Evolutionary conservation across 2,797 vertebrate genomes (phyloP).

Genomic region (Danio tinwini): DNA sequence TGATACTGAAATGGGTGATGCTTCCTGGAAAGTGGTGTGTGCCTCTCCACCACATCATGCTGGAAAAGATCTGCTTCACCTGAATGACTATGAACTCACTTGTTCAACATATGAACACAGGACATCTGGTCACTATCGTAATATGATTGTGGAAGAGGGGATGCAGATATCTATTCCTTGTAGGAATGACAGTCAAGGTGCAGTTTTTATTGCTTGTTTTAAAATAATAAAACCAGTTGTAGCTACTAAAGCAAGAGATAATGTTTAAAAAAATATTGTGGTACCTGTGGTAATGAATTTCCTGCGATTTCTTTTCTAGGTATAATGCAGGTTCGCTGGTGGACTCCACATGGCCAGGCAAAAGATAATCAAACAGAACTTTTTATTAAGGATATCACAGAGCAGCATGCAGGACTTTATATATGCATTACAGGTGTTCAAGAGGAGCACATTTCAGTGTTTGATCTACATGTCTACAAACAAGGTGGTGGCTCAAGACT

Average conservation of each 20-base stretch:
- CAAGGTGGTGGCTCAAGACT: conserved; percentile 59
- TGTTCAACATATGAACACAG: conserved; percentile 63
- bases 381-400: conserved; percentile 64
- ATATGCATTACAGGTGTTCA: conserved; percentile 68
- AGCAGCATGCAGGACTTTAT: conserved; percentile 72
- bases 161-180: conserved; percentile 73
- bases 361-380: conserved; percentile 70
- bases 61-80: conserved; percentile 71
- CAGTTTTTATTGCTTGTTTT: conserved; percentile 11
- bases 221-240: background rate
- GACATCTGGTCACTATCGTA: conserved; percentile 63
- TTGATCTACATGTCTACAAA: conserved; percentile 71
- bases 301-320: conserved; percentile 63
- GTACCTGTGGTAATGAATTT: background rate
- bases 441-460: conserved; percentile 66
- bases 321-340: conserved; percentile 68
- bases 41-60: conserved; percentile 64
- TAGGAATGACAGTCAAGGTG: conserved; percentile 70
- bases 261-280: no score
- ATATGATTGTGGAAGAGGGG: conserved; percentile 68
- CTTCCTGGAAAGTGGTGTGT: conserved; percentile 75
- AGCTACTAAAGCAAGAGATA: background rate
- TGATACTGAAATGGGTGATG: conserved; percentile 66
- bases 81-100: conserved; percentile 73
- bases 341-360: conserved; percentile 76